Base-by-base conservation (phyloP, 1,140 invertebrate genomes). In the Ganaspis sp. region DNA sequence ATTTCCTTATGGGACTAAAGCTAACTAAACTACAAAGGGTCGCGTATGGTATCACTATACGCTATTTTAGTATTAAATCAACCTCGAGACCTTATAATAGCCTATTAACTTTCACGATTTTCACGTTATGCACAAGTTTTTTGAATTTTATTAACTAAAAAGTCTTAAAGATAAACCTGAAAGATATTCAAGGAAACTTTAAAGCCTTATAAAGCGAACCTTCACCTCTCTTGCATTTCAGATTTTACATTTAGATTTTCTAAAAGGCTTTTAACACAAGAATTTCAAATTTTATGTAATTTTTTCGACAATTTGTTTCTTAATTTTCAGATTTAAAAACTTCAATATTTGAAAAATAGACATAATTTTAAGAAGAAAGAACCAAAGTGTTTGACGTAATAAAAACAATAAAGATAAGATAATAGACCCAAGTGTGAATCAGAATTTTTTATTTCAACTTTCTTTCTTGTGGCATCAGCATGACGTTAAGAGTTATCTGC, bases 31-130 rank as follows among this genome's bases (percentile, higher is more conserved):
- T n/a, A 23, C 21, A 64, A 64, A 64, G 54, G 23, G 54, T 64
- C 21, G 23, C 21, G 54, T 64, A 26, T 29, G 12, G 23, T 26
- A 64, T n/a, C 54, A 29, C 54, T 29, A 29, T 29, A 26, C 12
- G 4, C 54, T 64, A 26, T 64, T 26, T 26, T 12, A 64, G 12
- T 64, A 15, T 26, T 64, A 64, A 64, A 64, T 64, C 23, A 23
- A 11, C 54, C 54, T 29, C 54, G 29, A 64, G 54, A 29, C 21
- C 23, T 15, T 26, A 64, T 23, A 29, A n/a, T 29, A 64, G 54
- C 21, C 54, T 64, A 64, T 64, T 29, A 64, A 26, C 54, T 29
- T 64, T 64, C 54, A 64, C 23, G 54, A 64, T 64, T 64, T 64
- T 64, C 54, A 29, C 54, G 54, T 64, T 9, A 23, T 23, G 23